Conservation (phyloP, 2,797 vertebrate species). For the Liasis olivaceus region DNA sequence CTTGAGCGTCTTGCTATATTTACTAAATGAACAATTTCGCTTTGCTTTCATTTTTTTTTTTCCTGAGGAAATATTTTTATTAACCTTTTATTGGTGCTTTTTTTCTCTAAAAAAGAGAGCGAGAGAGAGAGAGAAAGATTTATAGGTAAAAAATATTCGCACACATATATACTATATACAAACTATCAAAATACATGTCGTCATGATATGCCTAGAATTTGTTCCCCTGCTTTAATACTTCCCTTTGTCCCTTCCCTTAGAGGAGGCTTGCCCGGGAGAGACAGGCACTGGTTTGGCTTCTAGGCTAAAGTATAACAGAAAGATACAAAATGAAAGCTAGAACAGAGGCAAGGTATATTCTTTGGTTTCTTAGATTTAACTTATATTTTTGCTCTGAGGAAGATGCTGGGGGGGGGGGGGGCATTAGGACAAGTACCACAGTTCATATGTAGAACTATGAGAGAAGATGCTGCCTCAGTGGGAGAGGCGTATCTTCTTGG, state of each 20-base stretch:
- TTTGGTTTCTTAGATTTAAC: slow-evolving; percentile 30
- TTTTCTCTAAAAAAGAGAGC: slow-evolving; percentile 25
- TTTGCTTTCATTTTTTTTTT: not conserved
- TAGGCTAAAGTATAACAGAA: slow-evolving; percentile 27
- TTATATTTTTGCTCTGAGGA: not conserved
- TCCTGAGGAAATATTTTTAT: slow-evolving; percentile 37
- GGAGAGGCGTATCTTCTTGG: not conserved
- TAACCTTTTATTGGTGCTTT: slow-evolving; percentile 26
- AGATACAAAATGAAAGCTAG: slow-evolving; percentile 4
- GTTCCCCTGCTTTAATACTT: slow-evolving; percentile 11
- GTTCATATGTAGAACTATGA: not conserved
- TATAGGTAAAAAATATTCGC: slow-evolving; percentile 35
- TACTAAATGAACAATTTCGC: not conserved
- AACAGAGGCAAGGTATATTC: slow-evolving; percentile 4
- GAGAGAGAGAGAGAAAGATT: slow-evolving; percentile 3
- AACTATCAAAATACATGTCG: slow-evolving; percentile 22
- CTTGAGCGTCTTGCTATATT: not conserved
- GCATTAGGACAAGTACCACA: not conserved
- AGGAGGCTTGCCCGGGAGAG: not conserved
- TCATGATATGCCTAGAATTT: slow-evolving; percentile 4
- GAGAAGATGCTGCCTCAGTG: not conserved
- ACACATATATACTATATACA: slow-evolving; percentile 38
- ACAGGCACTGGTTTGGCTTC: slow-evolving; percentile 14
- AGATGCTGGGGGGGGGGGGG: not conserved
- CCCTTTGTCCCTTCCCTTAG: slow-evolving; percentile 7